Conservation (phyloP, 2,797 vertebrate genomes). For the Artibeus lituratus region DNA sequence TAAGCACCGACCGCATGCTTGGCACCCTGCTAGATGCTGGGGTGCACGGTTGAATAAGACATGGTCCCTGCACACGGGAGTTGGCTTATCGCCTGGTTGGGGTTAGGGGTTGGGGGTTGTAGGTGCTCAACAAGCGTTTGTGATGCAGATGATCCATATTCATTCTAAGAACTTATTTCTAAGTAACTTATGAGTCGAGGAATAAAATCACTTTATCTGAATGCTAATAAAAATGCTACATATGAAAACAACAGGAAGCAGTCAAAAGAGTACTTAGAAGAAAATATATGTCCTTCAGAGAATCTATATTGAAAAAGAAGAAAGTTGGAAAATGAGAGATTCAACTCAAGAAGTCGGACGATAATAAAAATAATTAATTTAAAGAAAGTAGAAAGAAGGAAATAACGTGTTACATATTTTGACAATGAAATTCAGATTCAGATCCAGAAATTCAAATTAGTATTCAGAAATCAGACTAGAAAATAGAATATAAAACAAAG, state of each 20-base stretch:
- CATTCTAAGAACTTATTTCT: slow-evolving; percentile 1
- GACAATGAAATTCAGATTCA: not conserved
- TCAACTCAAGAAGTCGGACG: not conserved
- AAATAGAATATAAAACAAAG: not conserved
- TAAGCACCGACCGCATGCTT: not conserved
- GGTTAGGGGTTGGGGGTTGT: not conserved
- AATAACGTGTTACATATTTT: not conserved
- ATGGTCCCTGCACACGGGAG: not conserved
- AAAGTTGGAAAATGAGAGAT: not conserved
- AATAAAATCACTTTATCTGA: not conserved
- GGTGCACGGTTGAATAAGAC: not conserved
- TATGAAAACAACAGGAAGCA: not conserved
- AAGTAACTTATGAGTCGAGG: not conserved
- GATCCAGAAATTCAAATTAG: not conserved
- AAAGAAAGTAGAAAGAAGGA: not conserved
- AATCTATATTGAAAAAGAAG: not conserved
- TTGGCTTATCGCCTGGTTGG: not conserved
- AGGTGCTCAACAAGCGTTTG: not conserved
- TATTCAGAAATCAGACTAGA: not conserved
- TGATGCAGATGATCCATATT: not conserved
- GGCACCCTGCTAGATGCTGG: not conserved
- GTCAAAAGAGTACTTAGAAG: not conserved
- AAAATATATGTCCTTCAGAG: not conserved
- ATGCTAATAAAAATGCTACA: not conserved
- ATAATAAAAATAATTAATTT: not conserved